Base-by-base conservation (phyloP, 2,888 invertebrate genomes). In the Melitaea athalia region DNA sequence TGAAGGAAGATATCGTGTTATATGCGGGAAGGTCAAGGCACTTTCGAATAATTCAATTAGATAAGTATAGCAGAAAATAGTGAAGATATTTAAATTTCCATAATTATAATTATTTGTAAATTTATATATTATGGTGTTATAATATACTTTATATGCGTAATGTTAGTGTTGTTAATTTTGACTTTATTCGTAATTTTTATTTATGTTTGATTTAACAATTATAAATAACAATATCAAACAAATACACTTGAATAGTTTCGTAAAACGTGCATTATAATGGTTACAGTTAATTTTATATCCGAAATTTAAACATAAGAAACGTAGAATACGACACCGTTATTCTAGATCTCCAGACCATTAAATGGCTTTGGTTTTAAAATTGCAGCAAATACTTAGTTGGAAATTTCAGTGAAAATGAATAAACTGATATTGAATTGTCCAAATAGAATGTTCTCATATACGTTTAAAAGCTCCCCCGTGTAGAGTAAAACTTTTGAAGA, bases 401-500 rank as follows among this genome's bases (percentile, higher is more conserved):
- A 64, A 64, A 67, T 64, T 59, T 64, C 52, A 59, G 31, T 52
- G 49, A 65, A 61, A 57, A 59, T 55, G 65, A 63, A 68, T 7
- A 59, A 70, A 64, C 47, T 52, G 31, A 52, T 65, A 60, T 55
- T 59, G 64, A 71, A 63, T 50, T 49, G 47, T 60, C 38, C 42
- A 65, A 53, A 57, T 38, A 15, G 38, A 42, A 57, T 42, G n/a
- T 42, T 38, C 10, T 17, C 52, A 17, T 52, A 52, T 14, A 17
- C 0, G 17, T 15, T 50, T 59, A 59, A 67, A 17, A 17, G 47
- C 33, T 17, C 67, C 67, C 67, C 15, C 31, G 65, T 24, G 63
- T 55, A 47, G 59, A 14, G 55, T 68, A 50, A 68, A 69, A 65
- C 59, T 68, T 68, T 71, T 68, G 68, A 65, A 71, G 68, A 68